Conservation (phyloP, 2,888 invertebrate genomes). For the Xylocampa areola region DNA sequence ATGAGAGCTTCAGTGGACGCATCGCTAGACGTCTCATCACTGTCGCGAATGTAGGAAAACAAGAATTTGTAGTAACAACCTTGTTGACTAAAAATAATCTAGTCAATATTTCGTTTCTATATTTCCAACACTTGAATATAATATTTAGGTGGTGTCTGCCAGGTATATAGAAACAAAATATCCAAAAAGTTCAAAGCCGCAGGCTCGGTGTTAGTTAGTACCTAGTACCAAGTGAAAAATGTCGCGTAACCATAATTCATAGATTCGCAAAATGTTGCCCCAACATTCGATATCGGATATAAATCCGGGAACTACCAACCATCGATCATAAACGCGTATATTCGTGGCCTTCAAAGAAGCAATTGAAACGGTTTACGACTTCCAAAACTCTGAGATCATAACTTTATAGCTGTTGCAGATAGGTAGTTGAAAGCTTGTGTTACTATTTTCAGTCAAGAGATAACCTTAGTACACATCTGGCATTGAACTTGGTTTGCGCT, state of each 20-base stretch:
- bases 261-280: conserved; percentile 2
- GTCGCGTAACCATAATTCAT: neutral
- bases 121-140: neutral
- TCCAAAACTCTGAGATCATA: conserved; percentile 33
- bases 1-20: conserved; percentile 19
- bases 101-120: neutral
- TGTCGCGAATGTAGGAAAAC: neutral
- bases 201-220: conserved; percentile 20
- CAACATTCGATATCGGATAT: conserved; percentile 1
- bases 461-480: conserved; percentile 21
- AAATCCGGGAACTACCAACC: conserved; percentile 17
- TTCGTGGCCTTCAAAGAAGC: conserved; percentile 20
- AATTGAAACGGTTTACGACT: conserved; percentile 38
- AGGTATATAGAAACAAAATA: neutral
- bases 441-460: conserved; percentile 24
- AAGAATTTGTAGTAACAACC: neutral
- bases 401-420: conserved; percentile 19
- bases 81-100: too few relatives aligned
- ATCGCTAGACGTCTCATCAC: conserved; percentile 14
- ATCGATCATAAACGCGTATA: conserved; percentile 20
- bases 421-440: conserved; percentile 27
- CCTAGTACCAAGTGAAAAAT: conserved; percentile 30
- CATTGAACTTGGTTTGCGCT: conserved; percentile 17
- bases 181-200: conserved; percentile 1
- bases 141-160: too few relatives aligned